Evolutionary conservation across 2,888 invertebrate species (phyloP).

Genomic region (Bombylius discolor): DNA sequence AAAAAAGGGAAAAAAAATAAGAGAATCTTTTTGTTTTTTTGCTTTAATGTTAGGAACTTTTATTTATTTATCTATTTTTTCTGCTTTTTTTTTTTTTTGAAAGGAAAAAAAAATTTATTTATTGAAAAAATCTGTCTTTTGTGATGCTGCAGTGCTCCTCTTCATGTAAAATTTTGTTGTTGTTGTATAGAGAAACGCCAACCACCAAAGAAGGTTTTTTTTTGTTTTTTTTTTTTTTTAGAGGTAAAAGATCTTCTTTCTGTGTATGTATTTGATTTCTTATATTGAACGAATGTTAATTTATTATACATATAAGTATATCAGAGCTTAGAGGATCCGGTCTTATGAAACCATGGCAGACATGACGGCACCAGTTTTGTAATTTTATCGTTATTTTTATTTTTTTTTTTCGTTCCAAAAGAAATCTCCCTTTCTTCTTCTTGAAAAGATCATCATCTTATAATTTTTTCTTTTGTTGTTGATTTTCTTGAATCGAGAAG

Average conservation of each 20-base stretch:
- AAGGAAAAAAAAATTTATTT: background rate
- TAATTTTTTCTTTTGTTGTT: too few relatives aligned
- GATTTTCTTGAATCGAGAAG: too few relatives aligned
- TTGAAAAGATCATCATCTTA: too few relatives aligned
- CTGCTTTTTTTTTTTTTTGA: background rate
- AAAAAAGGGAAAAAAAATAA: conserved; percentile 2
- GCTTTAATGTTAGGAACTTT: background rate
- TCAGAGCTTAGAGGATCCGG: background rate
- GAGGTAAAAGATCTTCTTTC: too few relatives aligned
- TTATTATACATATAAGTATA: too few relatives aligned
- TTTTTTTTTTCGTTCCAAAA: background rate
- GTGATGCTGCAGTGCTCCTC: too few relatives aligned
- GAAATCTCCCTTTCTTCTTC: background rate
- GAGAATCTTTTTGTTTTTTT: background rate
- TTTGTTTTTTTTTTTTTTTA: too few relatives aligned
- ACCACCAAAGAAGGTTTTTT: conserved; percentile 1
- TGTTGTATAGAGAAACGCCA: conserved; percentile 3
- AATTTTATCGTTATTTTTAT: conserved; percentile 14
- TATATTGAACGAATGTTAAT: too few relatives aligned
- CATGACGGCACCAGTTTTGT: conserved; percentile 19
- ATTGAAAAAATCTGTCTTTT: background rate
- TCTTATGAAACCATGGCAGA: conserved; percentile 17
- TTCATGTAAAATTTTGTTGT: too few relatives aligned
- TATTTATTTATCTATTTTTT: background rate
- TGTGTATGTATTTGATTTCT: too few relatives aligned